These are phyloP conservation scores for Cisticola juncidis DNA, from an alignment of 2,113 vertebrate genomes.

Conservation along the genomic window DNA sequence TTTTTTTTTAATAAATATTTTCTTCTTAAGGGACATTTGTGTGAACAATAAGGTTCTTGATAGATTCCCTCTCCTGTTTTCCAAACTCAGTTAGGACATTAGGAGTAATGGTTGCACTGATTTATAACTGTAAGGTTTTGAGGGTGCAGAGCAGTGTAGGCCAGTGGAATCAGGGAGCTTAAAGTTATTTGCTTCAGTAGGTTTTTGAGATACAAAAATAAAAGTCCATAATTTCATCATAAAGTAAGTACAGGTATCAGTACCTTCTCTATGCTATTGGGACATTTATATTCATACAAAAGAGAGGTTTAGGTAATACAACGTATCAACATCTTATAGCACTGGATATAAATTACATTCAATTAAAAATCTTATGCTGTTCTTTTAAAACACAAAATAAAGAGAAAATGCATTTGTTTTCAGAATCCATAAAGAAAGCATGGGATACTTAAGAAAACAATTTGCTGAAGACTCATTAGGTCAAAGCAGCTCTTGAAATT, in stretches of 20 bases:
- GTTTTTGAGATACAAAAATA: not conserved
- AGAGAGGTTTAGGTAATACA: not conserved
- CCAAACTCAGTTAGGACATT: not conserved
- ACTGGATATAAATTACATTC: constrained; percentile 33
- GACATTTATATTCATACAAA: not conserved
- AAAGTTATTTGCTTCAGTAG: not conserved
- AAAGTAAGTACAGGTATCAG: not conserved
- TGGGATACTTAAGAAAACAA: constrained; percentile 64
- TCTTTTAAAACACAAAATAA: not conserved
- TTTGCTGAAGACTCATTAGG: constrained; percentile 77
- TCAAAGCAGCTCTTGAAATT: constrained; percentile 66
- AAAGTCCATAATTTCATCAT: not conserved
- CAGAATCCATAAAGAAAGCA: constrained; percentile 1
- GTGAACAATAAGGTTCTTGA: not conserved
- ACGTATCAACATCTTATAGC: not conserved
- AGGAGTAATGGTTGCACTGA: not conserved
- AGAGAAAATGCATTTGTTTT: constrained; percentile 28
- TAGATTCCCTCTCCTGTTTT: not conserved
- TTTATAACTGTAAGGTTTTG: not conserved
- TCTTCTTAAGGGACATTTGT: not conserved
- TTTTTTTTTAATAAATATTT: not conserved
- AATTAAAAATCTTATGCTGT: constrained; percentile 3
- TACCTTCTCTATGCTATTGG: not conserved
- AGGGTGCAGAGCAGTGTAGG: not conserved
- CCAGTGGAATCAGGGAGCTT: not conserved